phyloP scores from a whole-genome alignment of 2,888 invertebrate genomes.

The Aromia moschata region DNA sequence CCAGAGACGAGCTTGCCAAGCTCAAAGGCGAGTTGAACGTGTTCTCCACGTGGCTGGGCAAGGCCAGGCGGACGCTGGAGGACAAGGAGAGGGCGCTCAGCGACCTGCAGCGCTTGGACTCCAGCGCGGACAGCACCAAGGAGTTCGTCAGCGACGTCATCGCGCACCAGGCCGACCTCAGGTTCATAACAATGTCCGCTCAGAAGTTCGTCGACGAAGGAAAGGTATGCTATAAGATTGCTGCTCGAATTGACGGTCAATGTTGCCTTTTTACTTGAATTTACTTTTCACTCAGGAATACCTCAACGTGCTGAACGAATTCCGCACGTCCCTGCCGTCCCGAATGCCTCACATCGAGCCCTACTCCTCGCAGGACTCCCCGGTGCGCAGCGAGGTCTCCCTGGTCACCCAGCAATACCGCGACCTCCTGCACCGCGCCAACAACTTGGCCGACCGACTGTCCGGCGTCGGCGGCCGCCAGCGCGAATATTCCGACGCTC shows the following conservation, averaged over 20 bases:
- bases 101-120: slow-evolving; percentile 75
- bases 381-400: slow-evolving; percentile 81
- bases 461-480: slow-evolving; percentile 81
- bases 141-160: slow-evolving; percentile 94
- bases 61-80: slow-evolving; percentile 80
- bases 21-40: slow-evolving; percentile 82
- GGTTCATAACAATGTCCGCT: slow-evolving; percentile 95
- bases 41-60: slow-evolving; percentile 86
- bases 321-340: slow-evolving; percentile 84
- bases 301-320: slow-evolving; percentile 83
- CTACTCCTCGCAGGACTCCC: slow-evolving; percentile 74
- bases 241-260: too few species aligned
- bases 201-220: slow-evolving; percentile 97
- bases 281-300: slow-evolving; percentile 73
- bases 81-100: slow-evolving; percentile 86
- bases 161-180: slow-evolving; percentile 93
- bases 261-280: slow-evolving; percentile 8
- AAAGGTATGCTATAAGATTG: slow-evolving; percentile 79
- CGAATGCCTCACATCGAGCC: slow-evolving; percentile 83
- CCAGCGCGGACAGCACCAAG: slow-evolving; percentile 81
- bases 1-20: slow-evolving; percentile 89
- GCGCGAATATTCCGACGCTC: slow-evolving; percentile 81
- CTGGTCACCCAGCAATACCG: slow-evolving; percentile 81
- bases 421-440: slow-evolving; percentile 84
- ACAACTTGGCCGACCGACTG: slow-evolving; percentile 82